These are phyloP conservation scores for Cataglyphis cursor DNA, from an alignment of 2,888 invertebrate species.

Conservation along the genomic window DNA sequence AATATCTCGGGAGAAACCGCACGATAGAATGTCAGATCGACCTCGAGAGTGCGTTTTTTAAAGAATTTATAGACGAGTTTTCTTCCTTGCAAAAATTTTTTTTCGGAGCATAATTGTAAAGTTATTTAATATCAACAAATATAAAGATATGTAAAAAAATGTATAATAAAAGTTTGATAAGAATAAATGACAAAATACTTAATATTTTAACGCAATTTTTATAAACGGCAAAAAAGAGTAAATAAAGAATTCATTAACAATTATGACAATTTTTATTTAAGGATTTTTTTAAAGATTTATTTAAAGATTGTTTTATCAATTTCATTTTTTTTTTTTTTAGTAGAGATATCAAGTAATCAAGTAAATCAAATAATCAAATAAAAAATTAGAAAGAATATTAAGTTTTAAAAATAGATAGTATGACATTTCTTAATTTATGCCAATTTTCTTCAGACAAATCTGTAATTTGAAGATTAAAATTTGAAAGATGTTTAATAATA, in stretches of 20 bases:
- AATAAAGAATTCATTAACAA: background rate
- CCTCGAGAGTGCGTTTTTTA: slow-evolving; percentile 34
- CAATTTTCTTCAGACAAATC: background rate
- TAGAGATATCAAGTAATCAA: background rate
- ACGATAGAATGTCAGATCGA: slow-evolving; percentile 47
- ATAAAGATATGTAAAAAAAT: background rate
- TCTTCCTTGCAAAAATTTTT: background rate
- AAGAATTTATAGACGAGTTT: slow-evolving; percentile 33
- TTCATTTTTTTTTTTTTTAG: background rate
- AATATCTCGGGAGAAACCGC: slow-evolving; percentile 51
- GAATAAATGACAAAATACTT: background rate
- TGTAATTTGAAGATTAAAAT: slow-evolving; percentile 3
- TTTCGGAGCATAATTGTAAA: slow-evolving; percentile 27
- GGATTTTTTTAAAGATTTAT: background rate
- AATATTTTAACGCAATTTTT: background rate
- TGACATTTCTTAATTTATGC: background rate
- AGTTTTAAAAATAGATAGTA: background rate
- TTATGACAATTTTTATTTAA: background rate
- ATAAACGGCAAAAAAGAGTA: background rate
- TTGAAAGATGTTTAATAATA: background rate
- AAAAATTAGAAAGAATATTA: background rate
- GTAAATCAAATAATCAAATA: background rate
- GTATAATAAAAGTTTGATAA: background rate
- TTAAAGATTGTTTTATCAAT: background rate
- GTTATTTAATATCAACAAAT: background rate